Percentiles rank a stretch among this genome's conserved stretches.
Evolutionary conservation across 2,797 vertebrate genomes (phyloP).

Genomic region (Sebastes miniatus): DNA sequence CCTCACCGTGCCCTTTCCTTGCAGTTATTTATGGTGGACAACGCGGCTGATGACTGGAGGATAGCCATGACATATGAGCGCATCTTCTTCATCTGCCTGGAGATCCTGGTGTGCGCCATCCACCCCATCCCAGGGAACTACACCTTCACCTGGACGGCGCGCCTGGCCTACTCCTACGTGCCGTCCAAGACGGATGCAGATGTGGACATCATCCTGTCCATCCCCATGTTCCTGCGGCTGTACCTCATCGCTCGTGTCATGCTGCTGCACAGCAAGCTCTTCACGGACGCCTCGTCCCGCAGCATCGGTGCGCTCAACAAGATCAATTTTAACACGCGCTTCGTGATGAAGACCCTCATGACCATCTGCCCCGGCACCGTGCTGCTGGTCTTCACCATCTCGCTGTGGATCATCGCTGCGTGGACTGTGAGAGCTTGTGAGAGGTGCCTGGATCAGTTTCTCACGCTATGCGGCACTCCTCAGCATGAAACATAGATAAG

Average conservation of each 20-base stretch:
- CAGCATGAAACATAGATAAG: constrained; percentile 72
- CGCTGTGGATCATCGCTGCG: constrained; percentile 99
- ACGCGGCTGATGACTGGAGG: constrained; percentile 99
- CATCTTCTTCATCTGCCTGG: constrained; percentile 99
- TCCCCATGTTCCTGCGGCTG: constrained; percentile 99
- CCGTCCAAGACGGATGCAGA: constrained; percentile 97
- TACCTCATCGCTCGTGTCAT: constrained; percentile 99
- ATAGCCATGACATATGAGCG: constrained; percentile 99
- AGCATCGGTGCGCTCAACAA: constrained; percentile 99
- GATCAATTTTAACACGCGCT: constrained; percentile 99
- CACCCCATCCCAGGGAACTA: constrained; percentile 99
- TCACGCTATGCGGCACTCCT: constrained; percentile 47
- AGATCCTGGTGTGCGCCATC: constrained; percentile 99
- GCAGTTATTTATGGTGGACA: constrained; percentile 99
- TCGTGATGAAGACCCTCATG: constrained; percentile 99
- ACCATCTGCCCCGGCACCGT: constrained; percentile 99
- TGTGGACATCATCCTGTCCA: constrained; percentile 99
- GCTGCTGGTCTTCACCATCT: constrained; percentile 99
- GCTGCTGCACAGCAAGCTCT: constrained; percentile 99
- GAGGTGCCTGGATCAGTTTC: constrained; percentile 87
- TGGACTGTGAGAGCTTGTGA: constrained; percentile 99
- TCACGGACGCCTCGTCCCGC: constrained; percentile 98
- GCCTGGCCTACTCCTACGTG: constrained; percentile 95
- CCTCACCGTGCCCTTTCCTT: constrained; percentile 53
- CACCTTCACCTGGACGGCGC: constrained; percentile 98